Evolutionary conservation across 2,888 invertebrate genomes (phyloP).

Genomic region (Lasioglossum marginatum): DNA sequence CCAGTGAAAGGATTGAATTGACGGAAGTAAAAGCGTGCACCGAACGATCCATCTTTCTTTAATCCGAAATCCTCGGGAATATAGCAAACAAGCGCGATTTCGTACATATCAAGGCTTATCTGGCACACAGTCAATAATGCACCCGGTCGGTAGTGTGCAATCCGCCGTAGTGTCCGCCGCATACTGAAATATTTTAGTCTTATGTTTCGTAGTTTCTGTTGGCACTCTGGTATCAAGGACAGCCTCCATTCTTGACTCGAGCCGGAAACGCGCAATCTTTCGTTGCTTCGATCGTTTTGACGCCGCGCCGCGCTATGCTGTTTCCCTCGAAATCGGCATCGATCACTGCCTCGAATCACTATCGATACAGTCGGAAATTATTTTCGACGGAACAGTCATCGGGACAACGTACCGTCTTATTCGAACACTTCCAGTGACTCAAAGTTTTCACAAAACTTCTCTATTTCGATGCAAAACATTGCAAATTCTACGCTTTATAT

Average conservation of each 20-base stretch:
- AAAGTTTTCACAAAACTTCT: not conserved
- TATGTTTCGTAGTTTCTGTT: conserved; percentile 68
- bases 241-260: conserved; percentile 52
- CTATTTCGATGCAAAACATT: not conserved
- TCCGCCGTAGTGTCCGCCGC: conserved; percentile 32
- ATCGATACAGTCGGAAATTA: conserved; percentile 37
- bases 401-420: not conserved
- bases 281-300: conserved; percentile 6
- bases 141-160: conserved; percentile 27
- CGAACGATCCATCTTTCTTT: conserved; percentile 36
- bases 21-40: not conserved
- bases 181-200: conserved; percentile 67
- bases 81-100: conserved; percentile 40
- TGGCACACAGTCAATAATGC: conserved; percentile 69
- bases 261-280: conserved; percentile 50
- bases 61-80: conserved; percentile 17
- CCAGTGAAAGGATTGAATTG: not conserved
- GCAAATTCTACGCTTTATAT: not conserved
- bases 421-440: not conserved
- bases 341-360: conserved; percentile 27
- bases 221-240: conserved; percentile 62
- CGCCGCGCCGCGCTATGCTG: not conserved
- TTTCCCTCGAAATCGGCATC: conserved; percentile 21
- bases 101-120: conserved; percentile 19
- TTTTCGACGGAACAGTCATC: not conserved